Percentiles rank a stretch among this genome's conserved stretches.
Evolutionary conservation across 1,140 invertebrate species (phyloP).

Genomic region (Bombyx mori): DNA sequence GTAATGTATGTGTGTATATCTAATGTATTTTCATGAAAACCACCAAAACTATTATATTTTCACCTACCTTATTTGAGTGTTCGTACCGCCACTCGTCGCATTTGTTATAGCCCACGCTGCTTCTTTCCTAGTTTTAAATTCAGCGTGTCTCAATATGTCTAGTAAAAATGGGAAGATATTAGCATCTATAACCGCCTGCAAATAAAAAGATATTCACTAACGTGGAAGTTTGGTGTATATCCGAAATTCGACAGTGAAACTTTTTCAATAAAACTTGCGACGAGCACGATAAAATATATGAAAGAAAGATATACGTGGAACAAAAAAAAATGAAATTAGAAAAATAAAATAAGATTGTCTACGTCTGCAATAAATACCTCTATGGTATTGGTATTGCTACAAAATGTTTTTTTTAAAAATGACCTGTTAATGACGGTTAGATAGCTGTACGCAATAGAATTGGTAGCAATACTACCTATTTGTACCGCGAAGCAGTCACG

Average conservation of each 20-base stretch:
- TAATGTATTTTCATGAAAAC: too few species aligned
- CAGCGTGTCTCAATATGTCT: slow-evolving; percentile 90
- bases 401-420: too few species aligned
- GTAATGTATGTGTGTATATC: too few species aligned
- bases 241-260: too few species aligned
- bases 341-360: not conserved
- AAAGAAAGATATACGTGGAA: too few species aligned
- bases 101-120: slow-evolving; percentile 99
- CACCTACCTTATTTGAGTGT: slow-evolving; percentile 88
- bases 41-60: slow-evolving; percentile 21
- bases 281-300: not conserved
- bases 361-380: not conserved
- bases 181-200: slow-evolving; percentile 93
- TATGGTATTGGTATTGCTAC: too few species aligned
- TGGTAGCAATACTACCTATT: too few species aligned
- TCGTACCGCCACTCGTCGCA: slow-evolving; percentile 94
- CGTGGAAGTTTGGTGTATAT: too few species aligned
- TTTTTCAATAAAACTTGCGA: not conserved
- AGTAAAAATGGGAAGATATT: slow-evolving; percentile 95
- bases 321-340: not conserved
- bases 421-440: too few species aligned
- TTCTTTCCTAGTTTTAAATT: slow-evolving; percentile 98
- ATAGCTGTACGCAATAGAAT: too few species aligned
- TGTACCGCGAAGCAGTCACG: too few species aligned
- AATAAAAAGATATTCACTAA: slow-evolving; percentile 25